phyloP scores from a whole-genome alignment of 1,140 invertebrate species.

The Leucophenga varia region DNA sequence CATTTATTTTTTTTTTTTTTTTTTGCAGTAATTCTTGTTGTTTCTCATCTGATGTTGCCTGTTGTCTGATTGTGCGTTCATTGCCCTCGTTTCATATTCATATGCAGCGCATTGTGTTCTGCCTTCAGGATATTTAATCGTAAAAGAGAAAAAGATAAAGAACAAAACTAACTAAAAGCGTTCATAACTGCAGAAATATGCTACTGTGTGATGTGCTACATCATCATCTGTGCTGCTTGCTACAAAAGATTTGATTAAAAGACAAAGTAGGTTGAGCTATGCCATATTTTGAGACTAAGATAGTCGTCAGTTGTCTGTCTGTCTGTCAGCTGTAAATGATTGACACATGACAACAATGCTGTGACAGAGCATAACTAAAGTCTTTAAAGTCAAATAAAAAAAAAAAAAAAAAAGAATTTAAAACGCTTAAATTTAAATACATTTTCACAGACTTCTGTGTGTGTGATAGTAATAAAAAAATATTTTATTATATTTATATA shows the following conservation, averaged over 20 bases:
- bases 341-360: neutral
- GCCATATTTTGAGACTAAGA: no score
- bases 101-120: conserved; percentile 23
- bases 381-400: neutral
- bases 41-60: conserved; percentile 1
- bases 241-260: no score
- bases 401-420: neutral
- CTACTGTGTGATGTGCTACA: no score
- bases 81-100: conserved; percentile 30
- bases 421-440: no score
- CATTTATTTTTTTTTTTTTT: no score
- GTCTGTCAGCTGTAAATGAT: neutral
- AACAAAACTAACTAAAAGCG: neutral
- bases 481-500: no score
- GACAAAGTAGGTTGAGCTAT: no score
- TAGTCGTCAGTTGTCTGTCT: neutral
- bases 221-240: no score
- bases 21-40: no score
- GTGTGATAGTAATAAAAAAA: no score
- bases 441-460: no score
- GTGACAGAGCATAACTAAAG: neutral
- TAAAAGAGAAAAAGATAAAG: conserved; percentile 22
- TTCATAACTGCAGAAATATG: no score
- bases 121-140: conserved; percentile 36
- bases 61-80: conserved; percentile 40